Base-by-base conservation (phyloP, 2,888 invertebrate species). In the Tillus elongatus region DNA sequence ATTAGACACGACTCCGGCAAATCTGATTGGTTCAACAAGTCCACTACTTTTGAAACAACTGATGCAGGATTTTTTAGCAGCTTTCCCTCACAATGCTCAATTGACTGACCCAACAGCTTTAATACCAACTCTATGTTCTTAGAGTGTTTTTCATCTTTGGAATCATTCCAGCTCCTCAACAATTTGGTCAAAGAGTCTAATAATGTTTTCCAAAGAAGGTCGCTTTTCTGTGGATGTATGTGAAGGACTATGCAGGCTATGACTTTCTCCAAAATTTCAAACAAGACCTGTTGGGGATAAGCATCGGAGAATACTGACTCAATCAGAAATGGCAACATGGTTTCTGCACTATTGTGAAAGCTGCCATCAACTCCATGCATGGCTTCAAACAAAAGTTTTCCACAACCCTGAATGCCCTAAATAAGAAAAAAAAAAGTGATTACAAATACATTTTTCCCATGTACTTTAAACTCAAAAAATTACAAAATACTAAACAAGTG, bases 371-470 rank as follows among this genome's bases (percentile, higher is more conserved):
- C 79, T 15, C 93, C 93, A 56, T 80, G 79, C 29, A 92, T 63
- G 37, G 90, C 83, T 70, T 95, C 90, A 68, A 89, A 95, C 38
- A 96, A 69, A 13, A 96, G 70, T 49, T 82, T 79, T 0, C 91
- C 90, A 62, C 89, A 84, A 3, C 95, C 95, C 35, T 72, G 63
- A 10, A 80, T 68, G 42, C 82, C 80, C 82, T 84, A 63, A 42
- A 71, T 49, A 49, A 13, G 39, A 32, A 31, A 11, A 30, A 27
- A 11, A 13, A 26, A 36, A 15, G 3, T 6, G 37, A 36, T 4
- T 12, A 30, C 6, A 33, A 11, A n/a, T n/a, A n/a, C n/a, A n/a
- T n/a, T n/a, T n/a, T n/a, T n/a, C n/a, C n/a, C n/a, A n/a, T n/a
- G n/a, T n/a, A n/a, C n/a, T n/a, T n/a, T n/a, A n/a, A n/a, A n/a